These are phyloP conservation scores for Myotis yumanensis DNA, from an alignment of 2,113 vertebrate genomes.

Conservation along the genomic window DNA sequence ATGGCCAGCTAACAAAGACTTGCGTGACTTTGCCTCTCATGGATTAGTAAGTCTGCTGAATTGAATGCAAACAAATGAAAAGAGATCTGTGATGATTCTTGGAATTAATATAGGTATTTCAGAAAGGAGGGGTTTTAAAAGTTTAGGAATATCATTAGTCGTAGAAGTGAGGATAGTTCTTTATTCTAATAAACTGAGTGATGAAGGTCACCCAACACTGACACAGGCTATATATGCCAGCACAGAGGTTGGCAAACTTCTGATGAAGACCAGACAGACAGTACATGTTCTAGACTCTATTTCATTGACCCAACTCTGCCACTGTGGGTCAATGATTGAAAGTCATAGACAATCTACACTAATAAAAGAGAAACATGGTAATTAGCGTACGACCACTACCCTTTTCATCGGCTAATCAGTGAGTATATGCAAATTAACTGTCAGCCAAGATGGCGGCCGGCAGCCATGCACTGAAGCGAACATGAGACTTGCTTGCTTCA, in stretches of 20 bases:
- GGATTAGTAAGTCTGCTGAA: slow-evolving; percentile 7
- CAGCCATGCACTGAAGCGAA: too few relatives aligned
- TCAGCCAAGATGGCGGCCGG: too few relatives aligned
- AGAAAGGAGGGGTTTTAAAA: slow-evolving; percentile 9
- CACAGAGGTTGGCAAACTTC: background rate
- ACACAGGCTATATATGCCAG: slow-evolving; percentile 23
- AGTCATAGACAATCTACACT: too few relatives aligned
- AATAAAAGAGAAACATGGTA: too few relatives aligned
- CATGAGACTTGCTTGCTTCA: too few relatives aligned
- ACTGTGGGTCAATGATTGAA: too few relatives aligned
- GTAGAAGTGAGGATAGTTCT: background rate
- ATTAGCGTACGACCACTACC: too few relatives aligned
- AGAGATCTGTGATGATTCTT: background rate
- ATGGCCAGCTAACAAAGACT: background rate
- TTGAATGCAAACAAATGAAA: slow-evolving; percentile 35
- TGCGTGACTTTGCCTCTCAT: background rate
- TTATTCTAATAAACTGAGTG: slow-evolving; percentile 21
- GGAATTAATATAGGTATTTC: background rate
- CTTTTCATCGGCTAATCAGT: too few relatives aligned
- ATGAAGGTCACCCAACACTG: background rate
- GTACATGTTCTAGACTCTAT: background rate
- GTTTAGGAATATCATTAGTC: background rate
- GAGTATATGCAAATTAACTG: too few relatives aligned
- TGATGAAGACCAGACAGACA: background rate
- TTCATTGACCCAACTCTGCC: too few relatives aligned